These are phyloP conservation scores for Rhadina sibilatrix DNA, from an alignment of 2,113 vertebrate species.

Conservation along the genomic window DNA sequence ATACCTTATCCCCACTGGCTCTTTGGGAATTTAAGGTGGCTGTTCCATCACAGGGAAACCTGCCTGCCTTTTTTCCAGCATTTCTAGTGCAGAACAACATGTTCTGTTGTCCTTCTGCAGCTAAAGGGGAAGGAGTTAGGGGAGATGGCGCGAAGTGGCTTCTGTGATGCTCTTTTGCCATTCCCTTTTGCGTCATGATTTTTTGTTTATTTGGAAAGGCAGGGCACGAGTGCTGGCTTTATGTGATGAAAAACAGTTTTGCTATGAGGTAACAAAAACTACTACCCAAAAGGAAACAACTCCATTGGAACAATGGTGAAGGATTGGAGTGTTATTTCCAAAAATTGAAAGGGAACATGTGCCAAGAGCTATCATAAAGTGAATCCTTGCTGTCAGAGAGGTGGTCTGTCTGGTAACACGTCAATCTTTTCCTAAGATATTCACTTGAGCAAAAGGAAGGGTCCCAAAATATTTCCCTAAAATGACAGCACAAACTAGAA, in stretches of 20 bases:
- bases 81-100: not conserved
- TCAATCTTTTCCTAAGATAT: not conserved
- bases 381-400: not conserved
- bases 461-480: not conserved
- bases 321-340: not conserved
- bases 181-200: not conserved
- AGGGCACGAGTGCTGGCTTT: not conserved
- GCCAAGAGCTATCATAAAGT: not conserved
- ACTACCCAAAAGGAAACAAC: not conserved
- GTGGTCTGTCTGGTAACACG: not conserved
- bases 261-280: not conserved
- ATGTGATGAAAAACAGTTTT: not conserved
- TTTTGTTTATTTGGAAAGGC: not conserved
- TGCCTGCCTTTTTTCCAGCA: not conserved
- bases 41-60: not conserved
- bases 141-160: fast-evolving
- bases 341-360: not conserved
- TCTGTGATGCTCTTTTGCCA: not conserved
- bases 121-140: not conserved
- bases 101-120: not conserved
- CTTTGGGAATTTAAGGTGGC: not conserved
- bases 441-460: not conserved
- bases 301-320: not conserved
- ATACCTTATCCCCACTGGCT: not conserved
- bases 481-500: not conserved